Percentiles rank a stretch among this genome's conserved stretches.
phyloP scores from a whole-genome alignment of 2,888 invertebrate genomes.

The Cryptocephalus primarius region DNA sequence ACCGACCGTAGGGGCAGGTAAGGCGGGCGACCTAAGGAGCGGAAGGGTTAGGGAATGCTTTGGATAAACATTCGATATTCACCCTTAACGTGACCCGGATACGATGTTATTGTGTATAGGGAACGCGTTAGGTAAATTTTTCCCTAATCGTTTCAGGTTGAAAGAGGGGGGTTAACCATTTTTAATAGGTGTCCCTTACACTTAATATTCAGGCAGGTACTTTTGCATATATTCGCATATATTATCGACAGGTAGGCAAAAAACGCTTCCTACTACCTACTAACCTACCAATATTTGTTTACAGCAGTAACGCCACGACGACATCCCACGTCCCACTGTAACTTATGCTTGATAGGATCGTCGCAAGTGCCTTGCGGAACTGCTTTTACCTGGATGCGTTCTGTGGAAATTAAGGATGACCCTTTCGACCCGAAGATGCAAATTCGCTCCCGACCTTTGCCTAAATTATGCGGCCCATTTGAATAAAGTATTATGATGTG shows the following conservation, averaged over 20 bases:
- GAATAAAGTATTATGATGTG: conserved; percentile 29
- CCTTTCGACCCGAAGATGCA: conserved; percentile 33
- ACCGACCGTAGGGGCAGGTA: neutral
- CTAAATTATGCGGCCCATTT: conserved; percentile 36
- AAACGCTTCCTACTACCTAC: conserved; percentile 27
- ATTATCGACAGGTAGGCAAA: conserved; percentile 38
- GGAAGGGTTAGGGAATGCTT: neutral
- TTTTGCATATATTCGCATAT: conserved; percentile 38
- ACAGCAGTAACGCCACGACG: conserved; percentile 1
- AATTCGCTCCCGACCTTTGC: conserved; percentile 31
- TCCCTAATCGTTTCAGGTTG: conserved; percentile 11
- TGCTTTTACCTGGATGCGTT: conserved; percentile 27
- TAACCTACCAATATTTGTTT: conserved; percentile 20
- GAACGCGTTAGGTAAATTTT: conserved; percentile 9
- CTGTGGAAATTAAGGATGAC: conserved; percentile 33
- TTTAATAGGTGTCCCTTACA: conserved; percentile 38
- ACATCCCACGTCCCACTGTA: conserved; percentile 6
- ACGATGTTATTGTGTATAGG: no score
- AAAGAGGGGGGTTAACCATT: conserved; percentile 27
- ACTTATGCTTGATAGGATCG: conserved; percentile 13
- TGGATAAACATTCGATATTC: neutral
- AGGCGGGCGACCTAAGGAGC: neutral
- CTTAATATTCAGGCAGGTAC: conserved; percentile 41
- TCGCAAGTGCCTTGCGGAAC: neutral
- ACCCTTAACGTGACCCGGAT: neutral